A percentile compares a stretch with the other conserved stretches of the same genome.
Conservation (phyloP, 2,797 vertebrate genomes). For the Hipposideros larvatus region DNA sequence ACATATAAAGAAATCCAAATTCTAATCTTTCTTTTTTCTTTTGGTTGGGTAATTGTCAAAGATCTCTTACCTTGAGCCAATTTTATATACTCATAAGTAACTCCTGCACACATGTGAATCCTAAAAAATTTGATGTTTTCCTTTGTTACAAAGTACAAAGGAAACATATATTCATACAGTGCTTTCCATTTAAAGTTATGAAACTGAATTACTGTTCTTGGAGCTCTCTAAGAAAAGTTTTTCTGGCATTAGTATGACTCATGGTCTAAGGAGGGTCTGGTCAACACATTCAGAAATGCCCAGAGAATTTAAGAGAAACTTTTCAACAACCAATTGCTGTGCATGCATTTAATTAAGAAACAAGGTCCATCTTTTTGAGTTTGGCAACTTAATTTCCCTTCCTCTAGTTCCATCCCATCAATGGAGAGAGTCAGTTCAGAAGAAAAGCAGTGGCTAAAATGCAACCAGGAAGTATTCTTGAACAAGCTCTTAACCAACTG, state of each 20-base stretch:
- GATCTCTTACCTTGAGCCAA: background rate
- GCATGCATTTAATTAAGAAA: background rate
- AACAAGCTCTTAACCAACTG: too few relatives aligned
- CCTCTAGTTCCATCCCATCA: background rate
- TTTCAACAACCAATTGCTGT: background rate
- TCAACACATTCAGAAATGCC: background rate
- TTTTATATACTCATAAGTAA: constrained; percentile 9
- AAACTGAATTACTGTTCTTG: background rate
- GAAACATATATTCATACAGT: background rate
- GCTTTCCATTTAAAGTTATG: constrained; percentile 23
- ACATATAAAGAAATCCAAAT: constrained; percentile 17
- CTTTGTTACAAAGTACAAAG: constrained; percentile 48
- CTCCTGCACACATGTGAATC: background rate
- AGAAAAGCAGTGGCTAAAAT: background rate
- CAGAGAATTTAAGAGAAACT: background rate
- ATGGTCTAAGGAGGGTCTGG: background rate
- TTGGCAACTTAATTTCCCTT: background rate
- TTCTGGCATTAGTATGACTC: constrained; percentile 5
- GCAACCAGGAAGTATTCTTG: background rate
- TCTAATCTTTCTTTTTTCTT: background rate
- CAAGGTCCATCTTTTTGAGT: background rate
- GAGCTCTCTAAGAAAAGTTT: background rate
- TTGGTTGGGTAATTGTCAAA: background rate
- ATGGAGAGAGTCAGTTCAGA: background rate
- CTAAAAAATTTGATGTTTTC: background rate